A percentile compares a stretch with the other conserved stretches of the same genome.
Evolutionary conservation across 1,140 invertebrate genomes (phyloP).

Genomic region (Diabrotica undecimpunctata): DNA sequence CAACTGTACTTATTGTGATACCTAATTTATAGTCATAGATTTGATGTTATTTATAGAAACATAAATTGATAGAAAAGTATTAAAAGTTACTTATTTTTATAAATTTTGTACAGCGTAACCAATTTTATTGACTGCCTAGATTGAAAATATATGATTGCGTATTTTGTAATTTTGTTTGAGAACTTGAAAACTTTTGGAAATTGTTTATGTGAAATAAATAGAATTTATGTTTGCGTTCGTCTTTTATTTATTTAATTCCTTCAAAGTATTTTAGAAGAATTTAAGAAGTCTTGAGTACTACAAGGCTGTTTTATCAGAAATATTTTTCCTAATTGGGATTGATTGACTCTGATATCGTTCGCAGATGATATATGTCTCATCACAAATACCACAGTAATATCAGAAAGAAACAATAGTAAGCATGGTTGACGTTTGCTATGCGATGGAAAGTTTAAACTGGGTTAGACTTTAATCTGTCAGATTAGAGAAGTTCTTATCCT

Average conservation of each 20-base stretch:
- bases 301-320: too few species aligned
- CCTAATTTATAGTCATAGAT: conserved; percentile 10
- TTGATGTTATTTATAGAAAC: conserved; percentile 5
- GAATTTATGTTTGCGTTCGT: not conserved
- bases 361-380: too few species aligned
- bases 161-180: not conserved
- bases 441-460: too few species aligned
- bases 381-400: too few species aligned
- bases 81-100: conserved; percentile 10
- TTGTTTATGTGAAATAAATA: conserved; percentile 1
- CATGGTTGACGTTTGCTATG: too few species aligned
- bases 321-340: too few species aligned
- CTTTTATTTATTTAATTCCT: not conserved
- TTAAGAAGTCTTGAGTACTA: too few species aligned
- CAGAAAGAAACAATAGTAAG: too few species aligned
- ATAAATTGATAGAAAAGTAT: conserved; percentile 6
- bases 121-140: not conserved
- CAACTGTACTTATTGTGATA: conserved; percentile 13
- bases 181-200: not conserved
- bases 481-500: too few species aligned
- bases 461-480: too few species aligned
- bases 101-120: conserved; percentile 11
- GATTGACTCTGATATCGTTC: too few species aligned
- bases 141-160: not conserved
- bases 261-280: too few species aligned